Conservation (phyloP, 2,888 invertebrate genomes). For the Habroteleia sp. region DNA sequence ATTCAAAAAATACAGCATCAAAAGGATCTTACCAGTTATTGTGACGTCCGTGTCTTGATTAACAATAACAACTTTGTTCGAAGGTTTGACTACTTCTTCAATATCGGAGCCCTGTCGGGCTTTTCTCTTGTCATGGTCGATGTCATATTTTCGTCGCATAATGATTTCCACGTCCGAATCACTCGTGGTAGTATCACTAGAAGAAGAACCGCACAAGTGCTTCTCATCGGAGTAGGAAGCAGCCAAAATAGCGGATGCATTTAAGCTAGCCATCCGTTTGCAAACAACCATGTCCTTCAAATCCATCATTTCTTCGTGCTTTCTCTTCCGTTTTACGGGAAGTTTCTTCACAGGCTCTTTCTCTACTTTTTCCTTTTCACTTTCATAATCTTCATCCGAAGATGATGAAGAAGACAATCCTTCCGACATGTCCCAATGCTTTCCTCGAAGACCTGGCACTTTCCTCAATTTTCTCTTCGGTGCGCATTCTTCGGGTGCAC, state of each 20-base stretch:
- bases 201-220: slow-evolving; percentile 83
- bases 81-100: slow-evolving; percentile 78
- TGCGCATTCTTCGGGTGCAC: slow-evolving; percentile 70
- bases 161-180: slow-evolving; percentile 81
- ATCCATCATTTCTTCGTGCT: slow-evolving; percentile 85
- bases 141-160: slow-evolving; percentile 76
- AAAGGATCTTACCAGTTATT: slow-evolving; percentile 84
- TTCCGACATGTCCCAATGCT: slow-evolving; percentile 92
- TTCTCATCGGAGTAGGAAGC: slow-evolving; percentile 91
- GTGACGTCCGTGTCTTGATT: slow-evolving; percentile 94
- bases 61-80: slow-evolving; percentile 87
- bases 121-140: slow-evolving; percentile 76
- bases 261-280: slow-evolving; percentile 95
- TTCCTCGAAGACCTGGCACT: slow-evolving; percentile 89
- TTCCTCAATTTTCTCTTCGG: slow-evolving; percentile 86
- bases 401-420: slow-evolving; percentile 82
- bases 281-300: slow-evolving; percentile 93
- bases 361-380: slow-evolving; percentile 68
- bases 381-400: slow-evolving; percentile 72
- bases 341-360: slow-evolving; percentile 72
- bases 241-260: slow-evolving; percentile 94
- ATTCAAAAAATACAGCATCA: background rate
- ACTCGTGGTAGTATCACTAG: slow-evolving; percentile 82
- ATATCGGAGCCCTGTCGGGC: slow-evolving; percentile 71
- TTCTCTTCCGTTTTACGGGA: slow-evolving; percentile 74